phyloP scores from a whole-genome alignment of 2,888 invertebrate species.

The Chromoteleia sp. region DNA sequence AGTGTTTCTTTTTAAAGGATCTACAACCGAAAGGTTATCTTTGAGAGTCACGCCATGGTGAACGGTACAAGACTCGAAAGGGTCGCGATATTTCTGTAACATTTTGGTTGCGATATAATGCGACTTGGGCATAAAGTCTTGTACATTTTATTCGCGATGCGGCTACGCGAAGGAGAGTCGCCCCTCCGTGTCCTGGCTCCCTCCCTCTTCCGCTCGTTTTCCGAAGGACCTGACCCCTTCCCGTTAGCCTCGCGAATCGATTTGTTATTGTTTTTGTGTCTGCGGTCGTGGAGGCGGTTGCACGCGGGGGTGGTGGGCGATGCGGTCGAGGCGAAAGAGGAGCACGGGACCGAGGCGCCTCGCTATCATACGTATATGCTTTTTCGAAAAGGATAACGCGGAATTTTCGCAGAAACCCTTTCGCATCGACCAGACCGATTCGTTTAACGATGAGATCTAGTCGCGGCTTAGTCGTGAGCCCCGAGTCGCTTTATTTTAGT shows the following conservation, averaged over 20 bases:
- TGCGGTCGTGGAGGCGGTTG: constrained; percentile 80
- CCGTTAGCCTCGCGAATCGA: constrained; percentile 82
- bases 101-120: constrained; percentile 43
- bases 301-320: constrained; percentile 73
- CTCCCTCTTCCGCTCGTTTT: constrained; percentile 66
- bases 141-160: constrained; percentile 76
- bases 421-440: constrained; percentile 15
- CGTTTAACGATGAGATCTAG: constrained; percentile 20
- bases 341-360: neutral
- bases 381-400: constrained; percentile 40
- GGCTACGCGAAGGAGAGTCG: constrained; percentile 72
- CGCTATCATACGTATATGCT: constrained; percentile 41
- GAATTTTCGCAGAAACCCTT: constrained; percentile 13
- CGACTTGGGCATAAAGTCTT: constrained; percentile 77
- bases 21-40: no score
- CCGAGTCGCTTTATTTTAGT: no score
- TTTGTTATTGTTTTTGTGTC: constrained; percentile 85
- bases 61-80: neutral
- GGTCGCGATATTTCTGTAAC: constrained; percentile 28
- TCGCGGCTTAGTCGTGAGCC: no score
- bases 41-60: no score
- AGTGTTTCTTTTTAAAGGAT: no score
- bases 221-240: constrained; percentile 79
- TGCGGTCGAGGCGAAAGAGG: constrained; percentile 43
- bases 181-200: constrained; percentile 55